Conservation (phyloP, 2,888 invertebrate species). For the Erebia epiphron region DNA sequence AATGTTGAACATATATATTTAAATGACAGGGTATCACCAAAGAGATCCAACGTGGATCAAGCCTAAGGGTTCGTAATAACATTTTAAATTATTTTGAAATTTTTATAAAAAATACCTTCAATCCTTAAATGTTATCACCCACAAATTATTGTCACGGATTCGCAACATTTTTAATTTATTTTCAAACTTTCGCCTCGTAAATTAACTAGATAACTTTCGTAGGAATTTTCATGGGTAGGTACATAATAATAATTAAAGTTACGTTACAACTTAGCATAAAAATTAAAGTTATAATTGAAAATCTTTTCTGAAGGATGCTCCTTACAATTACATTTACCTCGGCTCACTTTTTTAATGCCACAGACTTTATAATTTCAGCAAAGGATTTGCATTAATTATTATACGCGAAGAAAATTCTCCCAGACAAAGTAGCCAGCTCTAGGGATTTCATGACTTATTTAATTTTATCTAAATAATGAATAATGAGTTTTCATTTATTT, state of each 20-base stretch:
- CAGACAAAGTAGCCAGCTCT: neutral
- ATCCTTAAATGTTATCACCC: neutral
- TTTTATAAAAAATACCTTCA: neutral
- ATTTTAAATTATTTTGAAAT: neutral
- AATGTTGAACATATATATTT: no score
- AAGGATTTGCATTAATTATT: constrained; percentile 15
- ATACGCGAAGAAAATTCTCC: neutral
- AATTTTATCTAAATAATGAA: neutral
- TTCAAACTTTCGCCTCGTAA: neutral
- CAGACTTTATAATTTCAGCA: constrained; percentile 9
- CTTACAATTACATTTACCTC: constrained; percentile 4
- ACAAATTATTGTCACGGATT: neutral
- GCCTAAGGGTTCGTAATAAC: neutral
- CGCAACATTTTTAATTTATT: constrained; percentile 1
- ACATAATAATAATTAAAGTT: neutral
- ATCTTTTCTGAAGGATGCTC: constrained; percentile 4
- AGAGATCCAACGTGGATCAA: no score
- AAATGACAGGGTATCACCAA: no score
- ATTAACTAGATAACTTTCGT: neutral
- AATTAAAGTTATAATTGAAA: constrained; percentile 17
- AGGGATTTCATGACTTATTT: neutral
- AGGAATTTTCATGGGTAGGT: neutral
- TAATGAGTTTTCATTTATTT: neutral
- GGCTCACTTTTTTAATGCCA: constrained; percentile 14
- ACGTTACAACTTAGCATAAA: neutral